These are phyloP conservation scores for Drosophila persimilis DNA, from an alignment of 1,140 invertebrate genomes.

Conservation along the genomic window DNA sequence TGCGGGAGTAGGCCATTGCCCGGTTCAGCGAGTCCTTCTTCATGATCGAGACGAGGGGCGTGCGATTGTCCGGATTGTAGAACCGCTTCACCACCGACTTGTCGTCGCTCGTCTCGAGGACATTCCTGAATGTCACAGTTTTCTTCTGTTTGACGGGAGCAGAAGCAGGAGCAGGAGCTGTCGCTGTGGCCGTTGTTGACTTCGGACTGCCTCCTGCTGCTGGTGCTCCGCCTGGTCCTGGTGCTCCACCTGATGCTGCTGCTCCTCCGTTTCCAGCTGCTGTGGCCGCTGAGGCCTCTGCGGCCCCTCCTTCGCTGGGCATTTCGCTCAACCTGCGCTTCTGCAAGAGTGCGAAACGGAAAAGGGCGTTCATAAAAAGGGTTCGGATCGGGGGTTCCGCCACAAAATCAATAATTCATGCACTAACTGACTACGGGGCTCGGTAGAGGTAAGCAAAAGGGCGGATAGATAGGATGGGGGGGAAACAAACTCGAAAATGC, in stretches of 20 bases:
- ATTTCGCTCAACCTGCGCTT: constrained; percentile 60
- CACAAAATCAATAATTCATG: constrained; percentile 76
- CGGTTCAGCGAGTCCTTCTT: constrained; percentile 81
- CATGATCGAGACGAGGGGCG: constrained; percentile 79
- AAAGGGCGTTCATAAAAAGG: constrained; percentile 14
- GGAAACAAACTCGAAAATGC: constrained; percentile 1
- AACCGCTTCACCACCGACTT: constrained; percentile 78
- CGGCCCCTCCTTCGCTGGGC: constrained; percentile 48
- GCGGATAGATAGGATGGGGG: constrained; percentile 14
- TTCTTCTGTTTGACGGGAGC: constrained; percentile 70
- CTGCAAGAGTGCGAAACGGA: constrained; percentile 50
- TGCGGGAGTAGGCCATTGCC: constrained; percentile 60
- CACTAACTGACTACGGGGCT: constrained; percentile 61
- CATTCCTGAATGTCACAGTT: constrained; percentile 82
- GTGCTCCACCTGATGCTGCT: constrained; percentile 2
- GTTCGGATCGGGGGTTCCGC: constrained; percentile 17
- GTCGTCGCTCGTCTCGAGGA: constrained; percentile 82
- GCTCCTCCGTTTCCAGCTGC: constrained; percentile 9
- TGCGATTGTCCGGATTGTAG: constrained; percentile 80
- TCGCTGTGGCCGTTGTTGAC: background rate
- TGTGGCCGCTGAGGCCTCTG: constrained; percentile 10
- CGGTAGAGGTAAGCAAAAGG: constrained; percentile 51
- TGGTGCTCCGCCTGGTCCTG: background rate
- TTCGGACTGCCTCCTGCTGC: constrained; percentile 14
- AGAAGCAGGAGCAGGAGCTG: background rate